Evolutionary conservation across 2,113 vertebrate species (phyloP).

Genomic region (Hyperoodon ampullatus): DNA sequence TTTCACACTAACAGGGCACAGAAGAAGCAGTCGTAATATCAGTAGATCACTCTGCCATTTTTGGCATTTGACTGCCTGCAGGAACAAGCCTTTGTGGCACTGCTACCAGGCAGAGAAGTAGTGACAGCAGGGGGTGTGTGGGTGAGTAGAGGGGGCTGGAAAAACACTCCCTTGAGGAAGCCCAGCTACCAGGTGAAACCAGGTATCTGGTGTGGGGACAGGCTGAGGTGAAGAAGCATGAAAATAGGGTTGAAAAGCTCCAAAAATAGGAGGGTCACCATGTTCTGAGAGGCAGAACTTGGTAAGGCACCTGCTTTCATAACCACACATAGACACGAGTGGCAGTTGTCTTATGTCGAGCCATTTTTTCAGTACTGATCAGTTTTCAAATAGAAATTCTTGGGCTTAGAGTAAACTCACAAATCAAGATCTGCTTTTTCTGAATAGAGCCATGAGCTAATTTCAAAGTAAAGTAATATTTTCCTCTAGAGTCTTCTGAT

Average conservation of each 20-base stretch:
- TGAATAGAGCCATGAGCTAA: slow-evolving; percentile 20
- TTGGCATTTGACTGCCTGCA: neutral
- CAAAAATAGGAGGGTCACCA: neutral
- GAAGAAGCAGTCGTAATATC: neutral
- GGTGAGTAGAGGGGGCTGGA: neutral
- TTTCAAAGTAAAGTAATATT: slow-evolving; percentile 55
- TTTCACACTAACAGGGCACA: neutral
- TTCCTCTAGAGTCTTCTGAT: slow-evolving; percentile 34
- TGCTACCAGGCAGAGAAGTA: neutral
- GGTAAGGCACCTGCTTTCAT: neutral
- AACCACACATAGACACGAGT: rapidly evolving
- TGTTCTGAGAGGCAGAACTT: neutral
- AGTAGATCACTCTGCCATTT: neutral
- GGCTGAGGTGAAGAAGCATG: neutral
- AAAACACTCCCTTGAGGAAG: neutral
- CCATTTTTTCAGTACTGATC: neutral
- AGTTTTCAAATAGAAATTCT: slow-evolving; percentile 28
- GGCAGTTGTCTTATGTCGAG: neutral
- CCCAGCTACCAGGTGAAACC: too few species aligned
- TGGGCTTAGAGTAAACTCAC: neutral
- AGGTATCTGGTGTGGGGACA: neutral
- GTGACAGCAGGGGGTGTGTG: neutral
- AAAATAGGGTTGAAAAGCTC: neutral
- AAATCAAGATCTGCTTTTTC: neutral
- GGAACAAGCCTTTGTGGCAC: neutral